Evolutionary conservation across 2,888 invertebrate genomes (phyloP).

Genomic region (Periphyllus acericola): DNA sequence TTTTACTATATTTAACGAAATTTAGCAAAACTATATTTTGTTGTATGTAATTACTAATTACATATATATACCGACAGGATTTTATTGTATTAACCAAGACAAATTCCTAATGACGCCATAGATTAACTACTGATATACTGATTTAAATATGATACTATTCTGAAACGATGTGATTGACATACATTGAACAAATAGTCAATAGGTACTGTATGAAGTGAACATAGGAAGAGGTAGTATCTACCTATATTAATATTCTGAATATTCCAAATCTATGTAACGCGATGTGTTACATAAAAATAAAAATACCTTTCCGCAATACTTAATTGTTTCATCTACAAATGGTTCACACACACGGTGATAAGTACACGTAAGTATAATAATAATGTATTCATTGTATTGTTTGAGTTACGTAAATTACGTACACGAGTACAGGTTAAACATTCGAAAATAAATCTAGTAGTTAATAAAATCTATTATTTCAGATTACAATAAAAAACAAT

Average conservation of each 20-base stretch:
- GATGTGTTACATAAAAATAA: constrained; percentile 42
- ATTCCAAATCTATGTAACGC: constrained; percentile 22
- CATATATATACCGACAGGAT: too few relatives aligned
- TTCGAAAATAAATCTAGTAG: constrained; percentile 26
- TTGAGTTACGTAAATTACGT: constrained; percentile 44
- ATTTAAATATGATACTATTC: background rate
- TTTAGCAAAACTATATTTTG: too few relatives aligned
- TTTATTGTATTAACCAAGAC: too few relatives aligned
- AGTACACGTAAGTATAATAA: constrained; percentile 33
- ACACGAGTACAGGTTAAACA: background rate
- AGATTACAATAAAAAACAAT: too few relatives aligned
- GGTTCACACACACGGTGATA: constrained; percentile 45
- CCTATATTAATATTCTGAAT: constrained; percentile 31
- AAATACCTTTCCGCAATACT: constrained; percentile 39
- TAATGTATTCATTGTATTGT: constrained; percentile 51
- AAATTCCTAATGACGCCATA: too few relatives aligned
- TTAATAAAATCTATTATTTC: too few relatives aligned
- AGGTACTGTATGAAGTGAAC: background rate
- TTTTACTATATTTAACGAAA: too few relatives aligned
- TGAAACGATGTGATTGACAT: background rate
- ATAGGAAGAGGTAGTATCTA: background rate
- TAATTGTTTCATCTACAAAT: constrained; percentile 54
- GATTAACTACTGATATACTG: background rate
- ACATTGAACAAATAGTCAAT: too few relatives aligned
- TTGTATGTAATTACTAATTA: too few relatives aligned